Base-by-base conservation (phyloP, 2,888 invertebrate genomes). In the Agrilus mali region DNA sequence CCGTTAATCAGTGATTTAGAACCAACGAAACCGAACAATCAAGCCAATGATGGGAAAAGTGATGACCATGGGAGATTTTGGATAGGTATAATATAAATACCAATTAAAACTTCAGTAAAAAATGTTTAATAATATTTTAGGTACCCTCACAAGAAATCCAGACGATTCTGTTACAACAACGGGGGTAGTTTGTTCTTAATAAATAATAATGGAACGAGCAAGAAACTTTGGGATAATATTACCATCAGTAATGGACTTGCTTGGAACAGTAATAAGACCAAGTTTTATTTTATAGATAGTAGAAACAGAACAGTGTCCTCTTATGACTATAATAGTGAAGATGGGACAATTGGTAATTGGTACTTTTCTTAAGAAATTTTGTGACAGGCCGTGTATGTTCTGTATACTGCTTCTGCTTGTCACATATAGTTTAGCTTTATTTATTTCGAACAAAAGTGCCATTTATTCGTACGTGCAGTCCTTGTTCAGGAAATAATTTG, bases 271-370 rank as follows among this genome's bases (percentile, higher is more conserved):
- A 76, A 82, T 56, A 74, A 75, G 53, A 73, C 73, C 46, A 72
- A 70, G 46, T 78, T 86, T 72, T 86, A 80, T 63, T 86, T 78
- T 60, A 82, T 83, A 22, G 86, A 87, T 63, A 76, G 82, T 1
- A 68, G 73, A 0, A 77, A 78, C 0, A 63, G 70, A 33, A 72
- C 74, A 48, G 67, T 86, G 6, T 77, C 72, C 45, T 77, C 73
- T 1, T 86, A 78, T 55, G 78, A 84, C 57, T 86, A 73, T 54
- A 71, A 84, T 51, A 50, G 74, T 0, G 63, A 65, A 1, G 65
- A 64, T 12, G 77, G 73, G 37, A 55, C 51, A 13, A 70, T 79
- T 16, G 45, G 59, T 46, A 33, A 2, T 8, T 10, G n/a, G n/a
- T n/a, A n/a, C n/a, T n/a, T n/a, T n/a, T n/a, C n/a, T n/a, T n/a